phyloP scores from a whole-genome alignment of 2,888 invertebrate genomes.

The Myopa tessellatipennis region DNA sequence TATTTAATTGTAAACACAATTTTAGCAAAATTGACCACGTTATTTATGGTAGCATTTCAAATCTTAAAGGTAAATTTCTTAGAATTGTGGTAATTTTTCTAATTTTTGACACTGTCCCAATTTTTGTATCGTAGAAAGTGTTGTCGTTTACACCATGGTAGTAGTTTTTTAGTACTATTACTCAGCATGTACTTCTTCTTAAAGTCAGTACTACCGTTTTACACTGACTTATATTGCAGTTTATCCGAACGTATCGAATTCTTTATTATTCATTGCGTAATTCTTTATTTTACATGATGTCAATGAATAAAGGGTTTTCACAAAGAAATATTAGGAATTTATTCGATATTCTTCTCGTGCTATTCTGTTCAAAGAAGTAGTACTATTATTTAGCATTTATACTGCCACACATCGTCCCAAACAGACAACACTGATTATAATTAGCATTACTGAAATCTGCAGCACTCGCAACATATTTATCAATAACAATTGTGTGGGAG shows the following conservation, averaged over 20 bases:
- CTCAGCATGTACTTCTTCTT: neutral
- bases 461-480: too few species aligned
- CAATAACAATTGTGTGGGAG: too few species aligned
- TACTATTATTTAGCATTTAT: neutral
- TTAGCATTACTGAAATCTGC: too few species aligned
- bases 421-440: neutral
- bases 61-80: too few species aligned
- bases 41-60: too few species aligned
- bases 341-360: neutral
- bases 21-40: too few species aligned
- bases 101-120: too few species aligned
- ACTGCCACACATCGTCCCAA: neutral
- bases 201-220: neutral
- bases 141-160: neutral
- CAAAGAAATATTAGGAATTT: neutral
- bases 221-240: neutral
- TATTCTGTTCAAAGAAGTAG: neutral
- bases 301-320: neutral
- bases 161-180: neutral
- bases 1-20: too few species aligned
- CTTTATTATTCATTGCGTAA: neutral
- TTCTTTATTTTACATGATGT: neutral
- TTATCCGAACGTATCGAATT: conserved; percentile 36
- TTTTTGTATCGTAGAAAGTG: neutral
- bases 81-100: too few species aligned